Evolutionary conservation across 2,797 vertebrate genomes (phyloP).

Genomic region (Catharus ustulatus): DNA sequence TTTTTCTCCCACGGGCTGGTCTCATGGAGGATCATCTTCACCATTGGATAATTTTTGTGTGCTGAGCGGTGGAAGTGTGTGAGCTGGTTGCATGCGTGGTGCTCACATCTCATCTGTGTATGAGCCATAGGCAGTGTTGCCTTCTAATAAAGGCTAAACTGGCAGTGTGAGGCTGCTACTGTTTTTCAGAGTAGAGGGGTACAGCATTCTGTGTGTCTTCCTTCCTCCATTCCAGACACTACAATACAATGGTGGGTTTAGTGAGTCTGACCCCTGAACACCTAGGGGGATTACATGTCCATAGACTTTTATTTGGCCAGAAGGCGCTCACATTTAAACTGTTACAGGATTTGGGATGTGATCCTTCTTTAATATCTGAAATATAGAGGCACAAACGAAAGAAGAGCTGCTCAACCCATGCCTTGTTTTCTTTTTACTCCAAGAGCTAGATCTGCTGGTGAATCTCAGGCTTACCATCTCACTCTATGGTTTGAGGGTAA

Average conservation of each 20-base stretch:
- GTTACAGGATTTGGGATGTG: neutral
- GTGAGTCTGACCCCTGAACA: neutral
- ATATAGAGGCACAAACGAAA: neutral
- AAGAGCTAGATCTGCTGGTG: neutral
- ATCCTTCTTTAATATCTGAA: neutral
- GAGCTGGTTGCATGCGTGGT: neutral
- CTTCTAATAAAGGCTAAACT: neutral
- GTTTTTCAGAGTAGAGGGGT: neutral
- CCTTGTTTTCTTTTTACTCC: neutral
- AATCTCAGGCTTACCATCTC: neutral
- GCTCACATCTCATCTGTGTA: neutral
- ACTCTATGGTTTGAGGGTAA: neutral
- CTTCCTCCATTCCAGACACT: neutral
- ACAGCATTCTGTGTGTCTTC: neutral
- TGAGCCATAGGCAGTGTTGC: neutral
- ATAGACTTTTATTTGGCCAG: neutral
- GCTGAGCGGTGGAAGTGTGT: neutral
- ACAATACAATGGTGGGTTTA: neutral
- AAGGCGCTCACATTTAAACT: neutral
- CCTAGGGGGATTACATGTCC: neutral
- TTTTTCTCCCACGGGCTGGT: neutral
- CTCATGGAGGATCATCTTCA: neutral
- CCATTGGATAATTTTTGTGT: neutral
- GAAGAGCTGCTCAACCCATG: neutral
- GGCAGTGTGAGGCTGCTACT: neutral